These are phyloP conservation scores for Psettodes erumei DNA, from an alignment of 2,113 vertebrate species.

Conservation along the genomic window DNA sequence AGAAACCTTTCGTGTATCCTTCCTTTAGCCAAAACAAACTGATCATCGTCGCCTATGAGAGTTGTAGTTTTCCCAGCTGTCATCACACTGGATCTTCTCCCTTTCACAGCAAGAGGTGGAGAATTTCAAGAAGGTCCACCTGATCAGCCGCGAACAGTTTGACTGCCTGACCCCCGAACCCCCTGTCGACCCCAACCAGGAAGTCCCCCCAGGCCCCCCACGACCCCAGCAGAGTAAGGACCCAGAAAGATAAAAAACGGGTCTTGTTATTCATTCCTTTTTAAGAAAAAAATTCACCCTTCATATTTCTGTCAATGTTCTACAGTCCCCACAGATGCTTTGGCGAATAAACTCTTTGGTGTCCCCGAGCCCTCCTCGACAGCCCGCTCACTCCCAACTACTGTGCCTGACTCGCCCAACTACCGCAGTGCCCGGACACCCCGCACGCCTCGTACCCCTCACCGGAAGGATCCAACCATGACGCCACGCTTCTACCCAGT, in stretches of 20 bases:
- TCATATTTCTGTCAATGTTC: background rate
- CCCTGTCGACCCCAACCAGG: slow-evolving; percentile 96
- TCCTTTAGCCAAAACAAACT: too few species aligned
- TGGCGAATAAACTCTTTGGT: slow-evolving; percentile 97
- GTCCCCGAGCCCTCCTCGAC: slow-evolving; percentile 92
- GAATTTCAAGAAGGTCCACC: slow-evolving; percentile 99
- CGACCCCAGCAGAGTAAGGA: slow-evolving; percentile 92
- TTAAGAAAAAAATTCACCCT: too few species aligned
- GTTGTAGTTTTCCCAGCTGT: background rate
- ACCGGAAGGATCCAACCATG: slow-evolving; percentile 93
- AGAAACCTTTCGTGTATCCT: too few species aligned
- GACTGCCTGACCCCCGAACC: slow-evolving; percentile 97
- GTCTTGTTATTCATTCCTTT: background rate
- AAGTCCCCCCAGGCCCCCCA: slow-evolving; percentile 95
- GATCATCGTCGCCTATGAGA: too few species aligned
- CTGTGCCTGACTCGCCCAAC: slow-evolving; percentile 96
- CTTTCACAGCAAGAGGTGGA: slow-evolving; percentile 95
- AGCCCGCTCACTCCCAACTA: slow-evolving; percentile 94
- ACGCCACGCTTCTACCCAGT: slow-evolving; percentile 98
- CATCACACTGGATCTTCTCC: background rate
- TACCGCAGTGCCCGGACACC: slow-evolving; percentile 94
- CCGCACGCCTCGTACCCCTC: slow-evolving; percentile 94
- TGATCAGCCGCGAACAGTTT: slow-evolving; percentile 97
- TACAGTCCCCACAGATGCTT: slow-evolving; percentile 95
- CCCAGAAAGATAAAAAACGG: background rate